A percentile compares a stretch with the other conserved stretches of the same genome.
Conservation (phyloP, 2,888 invertebrate species). For the Papilio protenor region DNA sequence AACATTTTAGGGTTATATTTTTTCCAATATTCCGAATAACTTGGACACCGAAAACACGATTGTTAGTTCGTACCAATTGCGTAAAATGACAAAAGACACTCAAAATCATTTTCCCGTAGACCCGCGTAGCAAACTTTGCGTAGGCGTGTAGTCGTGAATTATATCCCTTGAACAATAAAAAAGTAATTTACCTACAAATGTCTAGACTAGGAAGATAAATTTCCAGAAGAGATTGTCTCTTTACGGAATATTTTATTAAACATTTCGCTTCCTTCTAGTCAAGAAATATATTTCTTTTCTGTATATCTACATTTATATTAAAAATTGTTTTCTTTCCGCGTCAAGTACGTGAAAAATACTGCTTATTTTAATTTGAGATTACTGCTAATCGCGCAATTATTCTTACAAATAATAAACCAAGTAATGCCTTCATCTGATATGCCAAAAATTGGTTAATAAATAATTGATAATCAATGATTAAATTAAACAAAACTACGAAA, state of each 20-base stretch:
- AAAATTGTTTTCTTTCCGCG: not conserved
- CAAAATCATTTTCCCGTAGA: not conserved
- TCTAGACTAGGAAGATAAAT: slow-evolving; percentile 30
- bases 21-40: too few relatives aligned
- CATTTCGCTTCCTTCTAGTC: not conserved
- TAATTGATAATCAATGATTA: not conserved
- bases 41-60: not conserved
- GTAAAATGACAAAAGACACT: not conserved
- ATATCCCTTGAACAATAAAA: not conserved
- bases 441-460: not conserved
- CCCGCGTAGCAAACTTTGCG: not conserved
- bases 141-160: slow-evolving; percentile 3
- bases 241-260: not conserved
- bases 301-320: not conserved
- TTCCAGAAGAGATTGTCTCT: not conserved
- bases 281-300: not conserved
- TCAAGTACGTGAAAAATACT: not conserved
- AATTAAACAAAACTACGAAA: not conserved
- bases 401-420: not conserved
- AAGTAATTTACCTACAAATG: slow-evolving; percentile 3
- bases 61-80: not conserved
- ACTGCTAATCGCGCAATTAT: not conserved
- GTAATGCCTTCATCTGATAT: not conserved
- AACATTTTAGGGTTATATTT: too few relatives aligned
- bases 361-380: not conserved